Base-by-base conservation (phyloP, 2,797 vertebrate genomes). In the Anolis apletophallus region DNA sequence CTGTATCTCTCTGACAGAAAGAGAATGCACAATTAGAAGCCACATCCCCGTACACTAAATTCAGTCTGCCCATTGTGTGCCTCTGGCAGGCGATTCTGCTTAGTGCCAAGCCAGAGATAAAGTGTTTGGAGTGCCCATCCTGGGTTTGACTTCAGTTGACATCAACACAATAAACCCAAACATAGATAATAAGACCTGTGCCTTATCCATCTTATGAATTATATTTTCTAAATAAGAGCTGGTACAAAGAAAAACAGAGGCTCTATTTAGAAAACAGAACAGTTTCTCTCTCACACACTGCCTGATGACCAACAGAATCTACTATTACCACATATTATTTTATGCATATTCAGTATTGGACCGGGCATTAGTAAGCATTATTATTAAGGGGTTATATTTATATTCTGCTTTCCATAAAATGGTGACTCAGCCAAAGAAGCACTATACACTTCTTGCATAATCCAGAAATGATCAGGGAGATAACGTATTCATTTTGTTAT, bases 11-110 rank as follows among this genome's bases (percentile, higher is more conserved):
- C 55, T 86, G 84, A 86, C 75, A 86, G 57, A 74, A 79, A 74
- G 55, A 73, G 84, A 89, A 83, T 86, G 52, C 57, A 68, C 84
- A 83, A 83, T 89, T 77, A 86, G 80, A 64, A 83, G 84, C 50
- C 68, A 64, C 32, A 67, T 73, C 68, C 34, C 55, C 57, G 50
- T 74, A 74, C 68, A 69, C 57, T 83, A 74, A 83, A 82, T 89
- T 55, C 80, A 83, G 54, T 19, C 55, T 46, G 21, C 52, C 67
- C 75, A 79, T 68, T 83, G 68, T 80, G 75, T 16, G 32, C 54
- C 57, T 83, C 68, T 79, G 57, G 67, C 50, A 73, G 52, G 10
- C 46, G 17, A 82, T 76, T 81, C 36, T 87, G 76, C 54, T 78
- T 32, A 55, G 13, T 64, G 40, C 32, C 84, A 83, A 86, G 36